Evolutionary conservation across 1,140 invertebrate genomes (phyloP), one percentile per base, ranked within the genome.

Genomic region (Drosophila bocki): DNA sequence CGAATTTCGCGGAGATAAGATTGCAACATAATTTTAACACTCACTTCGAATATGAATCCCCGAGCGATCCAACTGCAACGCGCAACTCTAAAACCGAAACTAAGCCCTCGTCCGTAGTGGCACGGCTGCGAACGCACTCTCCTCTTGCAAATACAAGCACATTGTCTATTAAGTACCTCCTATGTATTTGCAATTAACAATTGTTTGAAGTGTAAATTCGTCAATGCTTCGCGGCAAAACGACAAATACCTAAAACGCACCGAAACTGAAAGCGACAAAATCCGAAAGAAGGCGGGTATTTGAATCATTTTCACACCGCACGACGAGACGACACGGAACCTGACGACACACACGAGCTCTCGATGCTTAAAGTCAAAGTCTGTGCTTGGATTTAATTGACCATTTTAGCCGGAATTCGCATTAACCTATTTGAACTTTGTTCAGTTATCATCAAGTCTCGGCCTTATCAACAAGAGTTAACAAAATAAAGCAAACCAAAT

Each of bases 161-260:
- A 72, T 71, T 75, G 85, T 88, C 80, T 84, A 90, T 87, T 90
- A 90, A 78, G 78, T 68, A 78, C 64, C 69, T 87, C 68, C 65
- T 87, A 90, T 87, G 84, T 81, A 90, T 87, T 88, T 81, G 78
- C 85, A 84, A 56, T 90, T 90, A 90, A 90, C 85, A 90, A 81
- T 88, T 88, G 84, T 75, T 78, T 78, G 69, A 88, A 88, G 80
- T 88, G 85, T 88, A 90, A 90, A 88, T 88, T 88, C 65, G 84
- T 90, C 59, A 79, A 84, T 78, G 65, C 75, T 58, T 53, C 53
- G 51, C 44, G 29, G 60, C 68, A 63, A 57, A 71, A 57, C 54
- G 29, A 59, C 47, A 77, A 44, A 69, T 62, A 56, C 39, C 29
- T 41, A 61, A 67, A 62, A 51, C 29, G 50, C 50, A 29, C n/a